These are phyloP conservation scores for Drosophila ambigua DNA, from an alignment of 1,140 invertebrate species.

Conservation along the genomic window DNA sequence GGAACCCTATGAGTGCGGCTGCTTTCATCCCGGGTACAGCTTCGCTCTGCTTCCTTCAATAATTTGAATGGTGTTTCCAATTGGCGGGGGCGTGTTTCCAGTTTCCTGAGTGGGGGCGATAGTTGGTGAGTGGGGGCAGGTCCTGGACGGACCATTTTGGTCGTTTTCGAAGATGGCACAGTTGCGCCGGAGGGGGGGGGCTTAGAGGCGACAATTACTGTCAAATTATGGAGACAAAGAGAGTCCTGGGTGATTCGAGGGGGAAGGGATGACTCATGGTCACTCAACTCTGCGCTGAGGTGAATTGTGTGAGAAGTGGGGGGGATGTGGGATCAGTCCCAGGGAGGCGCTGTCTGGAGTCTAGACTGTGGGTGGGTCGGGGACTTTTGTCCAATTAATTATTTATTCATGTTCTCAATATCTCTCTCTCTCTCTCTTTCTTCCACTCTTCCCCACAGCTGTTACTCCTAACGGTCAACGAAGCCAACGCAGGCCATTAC, in stretches of 20 bases:
- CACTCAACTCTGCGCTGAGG: slow-evolving; percentile 2
- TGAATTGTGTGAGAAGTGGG: not conserved
- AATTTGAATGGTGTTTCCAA: slow-evolving; percentile 57
- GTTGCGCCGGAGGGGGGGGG: slow-evolving; percentile 29
- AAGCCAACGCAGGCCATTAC: slow-evolving; percentile 49
- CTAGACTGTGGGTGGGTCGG: too few relatives aligned
- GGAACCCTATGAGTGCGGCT: slow-evolving; percentile 1
- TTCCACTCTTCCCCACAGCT: slow-evolving; percentile 30
- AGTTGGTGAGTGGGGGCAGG: not conserved
- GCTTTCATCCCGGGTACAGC: slow-evolving; percentile 54
- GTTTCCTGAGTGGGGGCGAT: slow-evolving; percentile 39
- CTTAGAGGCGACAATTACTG: slow-evolving; percentile 56
- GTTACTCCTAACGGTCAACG: slow-evolving; percentile 55
- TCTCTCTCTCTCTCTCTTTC: not conserved
- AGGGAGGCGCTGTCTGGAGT: not conserved
- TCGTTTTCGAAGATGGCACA: slow-evolving; percentile 44
- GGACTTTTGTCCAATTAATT: not conserved
- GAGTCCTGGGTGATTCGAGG: not conserved
- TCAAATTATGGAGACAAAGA: slow-evolving; percentile 65
- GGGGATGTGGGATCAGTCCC: too few relatives aligned
- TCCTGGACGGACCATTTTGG: slow-evolving; percentile 14
- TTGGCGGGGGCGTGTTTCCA: slow-evolving; percentile 43
- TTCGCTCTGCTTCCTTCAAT: slow-evolving; percentile 40
- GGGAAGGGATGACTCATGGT: slow-evolving; percentile 36
- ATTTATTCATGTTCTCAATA: not conserved